Percentiles rank a stretch among this genome's conserved stretches.
phyloP scores from a whole-genome alignment of 2,113 vertebrate species.

The Solenodon paradoxus region DNA sequence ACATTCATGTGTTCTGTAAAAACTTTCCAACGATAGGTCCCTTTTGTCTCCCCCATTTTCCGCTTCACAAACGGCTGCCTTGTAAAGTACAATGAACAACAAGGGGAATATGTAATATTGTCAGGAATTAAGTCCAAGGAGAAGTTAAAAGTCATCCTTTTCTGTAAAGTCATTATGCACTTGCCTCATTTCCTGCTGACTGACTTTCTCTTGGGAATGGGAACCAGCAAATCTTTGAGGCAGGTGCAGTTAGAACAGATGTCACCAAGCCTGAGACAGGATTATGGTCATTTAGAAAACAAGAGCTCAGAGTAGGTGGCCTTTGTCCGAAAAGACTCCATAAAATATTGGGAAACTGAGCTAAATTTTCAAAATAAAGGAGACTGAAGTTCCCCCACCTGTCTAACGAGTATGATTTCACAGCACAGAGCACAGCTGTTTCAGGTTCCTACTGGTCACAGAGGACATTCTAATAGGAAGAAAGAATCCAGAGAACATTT shows the following conservation, averaged over 20 bases:
- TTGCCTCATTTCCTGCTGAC: constrained; percentile 65
- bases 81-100: background rate
- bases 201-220: constrained; percentile 47
- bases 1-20: background rate
- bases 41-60: background rate
- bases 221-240: constrained; percentile 59
- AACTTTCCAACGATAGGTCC: background rate
- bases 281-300: background rate
- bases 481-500: background rate
- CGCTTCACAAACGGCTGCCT: background rate
- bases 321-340: background rate
- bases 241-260: constrained; percentile 61
- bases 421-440: background rate
- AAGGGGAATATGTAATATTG: background rate
- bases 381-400: background rate
- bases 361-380: background rate
- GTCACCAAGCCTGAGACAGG: background rate
- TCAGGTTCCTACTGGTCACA: background rate
- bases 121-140: constrained; percentile 42
- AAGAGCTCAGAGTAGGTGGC: background rate
- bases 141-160: constrained; percentile 31
- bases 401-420: background rate
- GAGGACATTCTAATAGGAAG: background rate
- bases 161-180: constrained; percentile 45
- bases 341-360: background rate